Conservation (phyloP, 2,113 vertebrate genomes). For the Marmota flaviventris region DNA sequence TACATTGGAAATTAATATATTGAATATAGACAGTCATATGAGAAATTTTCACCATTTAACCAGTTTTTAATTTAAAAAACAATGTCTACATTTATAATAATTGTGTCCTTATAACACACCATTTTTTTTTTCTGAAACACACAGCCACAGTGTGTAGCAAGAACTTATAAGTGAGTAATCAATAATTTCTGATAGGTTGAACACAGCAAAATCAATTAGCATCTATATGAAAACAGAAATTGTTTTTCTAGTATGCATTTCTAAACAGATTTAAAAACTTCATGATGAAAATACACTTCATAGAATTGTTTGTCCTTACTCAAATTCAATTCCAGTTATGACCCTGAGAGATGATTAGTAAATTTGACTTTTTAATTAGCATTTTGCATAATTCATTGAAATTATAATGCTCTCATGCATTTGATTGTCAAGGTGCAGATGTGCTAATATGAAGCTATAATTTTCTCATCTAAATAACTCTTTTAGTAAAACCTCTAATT, state of each 20-base stretch:
- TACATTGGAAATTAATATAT: not conserved
- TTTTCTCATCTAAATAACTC: slow-evolving; percentile 89
- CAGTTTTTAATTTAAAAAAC: slow-evolving; percentile 52
- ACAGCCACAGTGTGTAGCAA: not conserved
- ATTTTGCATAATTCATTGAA: slow-evolving; percentile 92
- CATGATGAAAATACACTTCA: slow-evolving; percentile 80
- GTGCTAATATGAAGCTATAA: slow-evolving; percentile 88
- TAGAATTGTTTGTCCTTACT: slow-evolving; percentile 86
- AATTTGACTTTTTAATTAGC: slow-evolving; percentile 90
- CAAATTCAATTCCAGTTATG: slow-evolving; percentile 89
- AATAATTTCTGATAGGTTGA: slow-evolving; percentile 67
- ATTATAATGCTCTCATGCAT: slow-evolving; percentile 88
- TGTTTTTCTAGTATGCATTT: slow-evolving; percentile 58
- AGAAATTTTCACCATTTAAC: slow-evolving; percentile 17
- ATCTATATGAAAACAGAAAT: slow-evolving; percentile 60
- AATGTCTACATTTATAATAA: slow-evolving; percentile 46
- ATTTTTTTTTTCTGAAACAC: slow-evolving; percentile 60
- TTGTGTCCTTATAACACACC: not conserved
- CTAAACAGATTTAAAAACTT: slow-evolving; percentile 74
- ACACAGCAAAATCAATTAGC: slow-evolving; percentile 69
- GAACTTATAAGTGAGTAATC: slow-evolving; percentile 61
- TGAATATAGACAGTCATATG: not conserved
- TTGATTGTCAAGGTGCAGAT: slow-evolving; percentile 91
- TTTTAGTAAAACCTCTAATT: slow-evolving; percentile 87
- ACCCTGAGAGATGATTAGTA: slow-evolving; percentile 90